phyloP scores from a whole-genome alignment of 2,888 invertebrate species.

The Margaritifera margaritifera region DNA sequence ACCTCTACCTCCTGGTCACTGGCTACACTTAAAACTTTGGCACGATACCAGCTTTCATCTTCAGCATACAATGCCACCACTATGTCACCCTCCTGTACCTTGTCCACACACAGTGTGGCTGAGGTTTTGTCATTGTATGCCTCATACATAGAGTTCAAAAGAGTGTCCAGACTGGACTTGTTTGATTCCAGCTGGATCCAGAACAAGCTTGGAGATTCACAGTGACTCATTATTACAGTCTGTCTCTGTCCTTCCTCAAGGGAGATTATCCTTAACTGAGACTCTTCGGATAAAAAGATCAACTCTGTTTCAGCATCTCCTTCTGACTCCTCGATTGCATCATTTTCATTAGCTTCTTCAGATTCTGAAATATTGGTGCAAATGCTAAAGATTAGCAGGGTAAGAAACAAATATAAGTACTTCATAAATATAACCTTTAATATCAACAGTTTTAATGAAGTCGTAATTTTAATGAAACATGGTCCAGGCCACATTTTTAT shows the following conservation, averaged over 20 bases:
- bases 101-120: conserved; percentile 26
- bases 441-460: no score
- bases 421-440: no score
- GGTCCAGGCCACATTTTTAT: no score
- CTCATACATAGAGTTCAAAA: conserved; percentile 57
- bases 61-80: conserved; percentile 57
- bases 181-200: conserved; percentile 53
- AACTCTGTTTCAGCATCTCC: not conserved
- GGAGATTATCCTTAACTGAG: no score
- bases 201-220: conserved; percentile 54
- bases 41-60: conserved; percentile 66
- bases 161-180: conserved; percentile 34
- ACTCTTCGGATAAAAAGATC: no score
- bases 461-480: no score
- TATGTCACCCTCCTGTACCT: conserved; percentile 32
- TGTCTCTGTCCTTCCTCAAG: conserved; percentile 36
- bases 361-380: not conserved
- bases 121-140: conserved; percentile 40
- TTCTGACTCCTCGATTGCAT: conserved; percentile 1
- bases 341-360: not conserved
- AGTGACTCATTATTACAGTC: conserved; percentile 39
- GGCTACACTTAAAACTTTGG: conserved; percentile 28
- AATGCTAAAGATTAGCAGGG: no score
- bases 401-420: no score
- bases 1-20: conserved; percentile 40